Evolutionary conservation across 2,888 invertebrate genomes (phyloP).

Genomic region (Eremobia ochroleuca): DNA sequence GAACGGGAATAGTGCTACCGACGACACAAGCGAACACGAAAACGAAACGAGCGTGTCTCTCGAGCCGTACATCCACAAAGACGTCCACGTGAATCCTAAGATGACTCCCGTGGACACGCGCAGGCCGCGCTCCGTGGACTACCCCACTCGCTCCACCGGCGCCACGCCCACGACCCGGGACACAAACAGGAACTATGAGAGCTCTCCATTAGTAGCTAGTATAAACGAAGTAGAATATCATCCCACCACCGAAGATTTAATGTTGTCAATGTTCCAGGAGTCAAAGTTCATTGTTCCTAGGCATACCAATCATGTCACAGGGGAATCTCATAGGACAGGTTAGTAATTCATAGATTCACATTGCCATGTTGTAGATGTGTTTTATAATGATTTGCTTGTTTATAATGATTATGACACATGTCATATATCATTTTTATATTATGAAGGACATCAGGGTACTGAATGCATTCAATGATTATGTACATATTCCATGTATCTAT

Average conservation of each 20-base stretch:
- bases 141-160: slow-evolving; percentile 72
- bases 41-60: slow-evolving; percentile 78
- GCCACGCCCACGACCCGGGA: slow-evolving; percentile 73
- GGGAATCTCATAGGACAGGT: slow-evolving; percentile 87
- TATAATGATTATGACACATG: background rate
- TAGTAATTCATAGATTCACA: slow-evolving; percentile 61
- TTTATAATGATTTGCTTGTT: slow-evolving; percentile 18
- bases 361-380: slow-evolving; percentile 13
- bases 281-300: slow-evolving; percentile 86
- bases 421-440: slow-evolving; percentile 15
- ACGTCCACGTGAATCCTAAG: slow-evolving; percentile 90
- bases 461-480: slow-evolving; percentile 6
- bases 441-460: slow-evolving; percentile 18
- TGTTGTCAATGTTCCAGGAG: slow-evolving; percentile 89
- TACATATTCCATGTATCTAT: slow-evolving; percentile 42
- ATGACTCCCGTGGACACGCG: slow-evolving; percentile 88
- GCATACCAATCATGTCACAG: slow-evolving; percentile 81
- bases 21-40: slow-evolving; percentile 78
- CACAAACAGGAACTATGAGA: slow-evolving; percentile 83
- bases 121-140: slow-evolving; percentile 86
- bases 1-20: slow-evolving; percentile 79
- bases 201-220: slow-evolving; percentile 87
- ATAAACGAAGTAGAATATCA: slow-evolving; percentile 88
- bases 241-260: slow-evolving; percentile 87
- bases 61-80: slow-evolving; percentile 88